Evolutionary conservation across 2,113 vertebrate genomes (phyloP).

Genomic region (Tenebrosternarchus preto): DNA sequence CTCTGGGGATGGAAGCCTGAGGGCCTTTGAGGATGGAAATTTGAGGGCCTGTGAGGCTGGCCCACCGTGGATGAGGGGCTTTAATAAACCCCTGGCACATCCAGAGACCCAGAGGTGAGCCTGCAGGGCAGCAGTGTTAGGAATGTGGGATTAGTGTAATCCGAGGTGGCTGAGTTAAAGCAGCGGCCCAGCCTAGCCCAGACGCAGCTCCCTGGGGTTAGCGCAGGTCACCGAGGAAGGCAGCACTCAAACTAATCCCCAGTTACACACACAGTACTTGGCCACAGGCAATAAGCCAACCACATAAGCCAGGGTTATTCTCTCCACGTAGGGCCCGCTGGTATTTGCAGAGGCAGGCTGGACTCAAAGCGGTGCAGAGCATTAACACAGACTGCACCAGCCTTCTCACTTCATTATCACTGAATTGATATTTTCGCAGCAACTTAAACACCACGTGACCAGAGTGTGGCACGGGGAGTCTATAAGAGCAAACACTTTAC

Average conservation of each 20-base stretch:
- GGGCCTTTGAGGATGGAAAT: not conserved
- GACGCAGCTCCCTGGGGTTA: not conserved
- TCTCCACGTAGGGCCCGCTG: not conserved
- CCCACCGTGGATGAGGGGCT: not conserved
- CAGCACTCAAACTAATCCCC: not conserved
- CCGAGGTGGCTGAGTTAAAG: not conserved
- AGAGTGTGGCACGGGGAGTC: no score
- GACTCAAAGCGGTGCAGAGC: not conserved
- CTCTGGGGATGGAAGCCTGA: not conserved
- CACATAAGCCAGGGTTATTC: not conserved
- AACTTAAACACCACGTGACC: no score
- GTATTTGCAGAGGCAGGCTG: not conserved
- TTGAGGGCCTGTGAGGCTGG: not conserved
- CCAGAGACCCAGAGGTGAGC: not conserved
- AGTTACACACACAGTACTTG: not conserved
- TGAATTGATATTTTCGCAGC: no score
- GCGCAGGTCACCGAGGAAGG: not conserved
- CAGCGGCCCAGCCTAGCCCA: not conserved
- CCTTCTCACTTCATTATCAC: no score
- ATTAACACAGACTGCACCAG: not conserved
- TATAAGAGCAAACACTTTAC: no score
- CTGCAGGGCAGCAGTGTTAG: not conserved
- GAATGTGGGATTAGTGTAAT: slow-evolving; percentile 13
- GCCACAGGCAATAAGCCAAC: not conserved
- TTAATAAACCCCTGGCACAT: slow-evolving; percentile 7